These are phyloP conservation scores for Triplophysa siluroides DNA, from an alignment of 2,113 vertebrate genomes.

Conservation along the genomic window DNA sequence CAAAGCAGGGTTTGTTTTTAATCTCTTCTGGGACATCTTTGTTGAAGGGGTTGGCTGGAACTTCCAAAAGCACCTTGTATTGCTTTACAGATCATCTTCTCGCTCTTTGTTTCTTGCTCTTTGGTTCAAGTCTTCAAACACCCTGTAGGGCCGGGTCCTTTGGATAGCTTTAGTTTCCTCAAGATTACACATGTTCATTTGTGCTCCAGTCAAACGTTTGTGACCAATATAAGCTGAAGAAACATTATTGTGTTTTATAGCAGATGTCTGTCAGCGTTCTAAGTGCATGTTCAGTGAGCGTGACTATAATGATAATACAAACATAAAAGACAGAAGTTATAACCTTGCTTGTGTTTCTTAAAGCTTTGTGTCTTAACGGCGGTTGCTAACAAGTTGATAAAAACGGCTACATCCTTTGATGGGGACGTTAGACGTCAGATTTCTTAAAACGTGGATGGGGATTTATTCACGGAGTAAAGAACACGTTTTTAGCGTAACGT, in stretches of 20 bases:
- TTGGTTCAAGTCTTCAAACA: neutral
- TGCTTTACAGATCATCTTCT: neutral
- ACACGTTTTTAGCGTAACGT: too few relatives aligned
- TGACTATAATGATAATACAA: too few relatives aligned
- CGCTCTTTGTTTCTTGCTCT: neutral
- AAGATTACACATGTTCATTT: neutral
- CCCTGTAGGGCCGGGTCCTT: neutral
- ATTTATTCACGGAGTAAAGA: too few relatives aligned
- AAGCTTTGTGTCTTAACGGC: too few relatives aligned
- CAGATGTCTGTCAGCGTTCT: too few relatives aligned
- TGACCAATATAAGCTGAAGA: constrained; percentile 19
- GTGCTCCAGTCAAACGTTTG: neutral
- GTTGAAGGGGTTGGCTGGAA: constrained; percentile 5
- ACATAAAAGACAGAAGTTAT: too few relatives aligned
- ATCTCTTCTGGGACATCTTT: neutral
- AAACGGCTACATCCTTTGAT: too few relatives aligned
- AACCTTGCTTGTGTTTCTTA: too few relatives aligned
- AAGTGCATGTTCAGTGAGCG: too few relatives aligned
- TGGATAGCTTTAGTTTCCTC: neutral
- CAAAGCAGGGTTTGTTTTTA: constrained; percentile 12
- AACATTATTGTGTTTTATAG: neutral
- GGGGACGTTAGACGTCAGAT: too few relatives aligned
- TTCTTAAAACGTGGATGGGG: too few relatives aligned
- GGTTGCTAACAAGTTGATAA: too few relatives aligned
- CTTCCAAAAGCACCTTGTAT: neutral